A percentile compares a stretch with the other conserved stretches of the same genome.
Evolutionary conservation across 2,888 invertebrate species (phyloP).

Genomic region (Ophonus ardosiacus): DNA sequence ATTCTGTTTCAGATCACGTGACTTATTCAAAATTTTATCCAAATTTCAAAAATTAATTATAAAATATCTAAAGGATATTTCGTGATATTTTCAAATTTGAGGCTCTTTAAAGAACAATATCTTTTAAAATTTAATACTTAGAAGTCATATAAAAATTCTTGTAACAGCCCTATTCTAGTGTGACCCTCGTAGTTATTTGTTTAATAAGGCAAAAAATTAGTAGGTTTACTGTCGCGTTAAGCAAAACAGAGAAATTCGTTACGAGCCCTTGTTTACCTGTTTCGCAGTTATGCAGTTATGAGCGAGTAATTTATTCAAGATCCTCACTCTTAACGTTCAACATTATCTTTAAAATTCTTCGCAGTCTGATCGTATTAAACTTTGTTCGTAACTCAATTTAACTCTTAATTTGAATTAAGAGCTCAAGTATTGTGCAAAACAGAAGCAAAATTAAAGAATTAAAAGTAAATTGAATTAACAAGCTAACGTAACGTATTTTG

Average conservation of each 20-base stretch:
- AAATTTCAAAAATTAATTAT: too few species aligned
- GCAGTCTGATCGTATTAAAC: slow-evolving; percentile 61
- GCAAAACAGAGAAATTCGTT: not conserved
- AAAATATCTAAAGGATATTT: too few species aligned
- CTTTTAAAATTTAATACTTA: too few species aligned
- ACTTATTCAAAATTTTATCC: too few species aligned
- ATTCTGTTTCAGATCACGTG: too few species aligned
- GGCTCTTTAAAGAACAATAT: too few species aligned
- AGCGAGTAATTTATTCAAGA: slow-evolving; percentile 42
- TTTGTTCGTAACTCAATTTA: slow-evolving; percentile 63
- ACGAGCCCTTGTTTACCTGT: slow-evolving; percentile 28
- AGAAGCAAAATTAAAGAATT: slow-evolving; percentile 62
- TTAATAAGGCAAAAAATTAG: too few species aligned
- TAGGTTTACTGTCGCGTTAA: not conserved
- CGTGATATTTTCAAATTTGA: too few species aligned
- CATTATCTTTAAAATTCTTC: slow-evolving; percentile 59
- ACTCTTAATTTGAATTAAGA: slow-evolving; percentile 63
- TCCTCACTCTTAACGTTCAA: slow-evolving; percentile 15
- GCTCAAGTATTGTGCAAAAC: slow-evolving; percentile 62
- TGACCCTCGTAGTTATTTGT: too few species aligned
- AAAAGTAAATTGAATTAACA: slow-evolving; percentile 61
- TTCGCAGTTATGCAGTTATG: slow-evolving; percentile 22
- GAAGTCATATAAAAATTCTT: too few species aligned
- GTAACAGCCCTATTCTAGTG: too few species aligned
- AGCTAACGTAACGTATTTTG: slow-evolving; percentile 45